A percentile compares a stretch with the other conserved stretches of the same genome.
These are phyloP conservation scores for Micronycteris hirsuta DNA, from an alignment of 2,113 vertebrate genomes.

Conservation along the genomic window DNA sequence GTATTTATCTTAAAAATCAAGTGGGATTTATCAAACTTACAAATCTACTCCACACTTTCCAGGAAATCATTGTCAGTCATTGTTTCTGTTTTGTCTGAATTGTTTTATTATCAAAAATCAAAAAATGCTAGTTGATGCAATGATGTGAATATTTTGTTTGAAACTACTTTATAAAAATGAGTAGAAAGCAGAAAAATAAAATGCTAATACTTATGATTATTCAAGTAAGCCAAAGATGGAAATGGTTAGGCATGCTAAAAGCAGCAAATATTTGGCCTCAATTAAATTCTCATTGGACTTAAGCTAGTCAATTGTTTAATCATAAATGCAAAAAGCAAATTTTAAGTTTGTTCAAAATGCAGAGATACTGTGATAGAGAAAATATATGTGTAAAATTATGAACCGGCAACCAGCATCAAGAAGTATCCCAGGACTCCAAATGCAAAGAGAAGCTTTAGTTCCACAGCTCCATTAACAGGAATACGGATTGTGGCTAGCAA, in stretches of 20 bases:
- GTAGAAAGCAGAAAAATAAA: conserved; percentile 13
- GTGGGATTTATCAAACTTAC: not conserved
- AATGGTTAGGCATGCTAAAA: conserved; percentile 40
- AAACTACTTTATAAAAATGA: conserved; percentile 25
- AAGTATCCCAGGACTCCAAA: not conserved
- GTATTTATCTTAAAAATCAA: conserved; percentile 6
- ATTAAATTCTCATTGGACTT: conserved; percentile 12
- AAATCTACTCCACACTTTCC: not conserved
- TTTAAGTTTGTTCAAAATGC: conserved; percentile 33
- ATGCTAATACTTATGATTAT: not conserved
- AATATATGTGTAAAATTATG: conserved; percentile 6
- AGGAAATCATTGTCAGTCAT: not conserved
- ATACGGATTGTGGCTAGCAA: not conserved
- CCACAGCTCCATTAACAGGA: not conserved
- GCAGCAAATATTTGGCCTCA: not conserved
- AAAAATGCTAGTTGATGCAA: not conserved
- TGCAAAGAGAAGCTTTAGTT: conserved; percentile 14
- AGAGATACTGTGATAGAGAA: not conserved
- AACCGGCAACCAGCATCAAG: not conserved
- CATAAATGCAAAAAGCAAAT: not conserved
- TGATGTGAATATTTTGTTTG: conserved; percentile 12
- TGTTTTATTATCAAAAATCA: not conserved
- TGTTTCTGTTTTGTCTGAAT: not conserved
- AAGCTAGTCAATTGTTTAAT: not conserved
- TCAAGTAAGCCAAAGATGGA: conserved; percentile 32